These are phyloP conservation scores for Erythrolamprus reginae DNA, from an alignment of 2,113 vertebrate species.

Conservation along the genomic window DNA sequence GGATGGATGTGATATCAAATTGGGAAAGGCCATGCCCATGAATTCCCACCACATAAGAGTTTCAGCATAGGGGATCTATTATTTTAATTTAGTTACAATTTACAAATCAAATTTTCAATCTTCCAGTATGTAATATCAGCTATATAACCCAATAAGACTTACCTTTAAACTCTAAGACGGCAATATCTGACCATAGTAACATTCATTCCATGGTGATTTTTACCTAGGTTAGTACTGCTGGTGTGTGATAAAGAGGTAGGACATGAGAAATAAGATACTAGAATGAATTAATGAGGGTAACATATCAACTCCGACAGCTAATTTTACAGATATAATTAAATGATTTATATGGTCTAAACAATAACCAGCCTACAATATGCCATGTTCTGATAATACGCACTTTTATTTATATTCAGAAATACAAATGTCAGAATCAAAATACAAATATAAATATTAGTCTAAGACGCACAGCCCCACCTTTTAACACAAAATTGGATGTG, in stretches of 20 bases:
- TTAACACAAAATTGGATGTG: constrained; percentile 55
- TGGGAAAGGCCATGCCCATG: neutral
- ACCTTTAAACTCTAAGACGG: neutral
- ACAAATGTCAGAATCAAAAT: constrained; percentile 74
- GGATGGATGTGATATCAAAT: neutral
- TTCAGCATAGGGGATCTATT: neutral
- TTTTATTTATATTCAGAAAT: constrained; percentile 76
- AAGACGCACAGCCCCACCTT: constrained; percentile 57
- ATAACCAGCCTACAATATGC: neutral
- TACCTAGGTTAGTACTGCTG: neutral
- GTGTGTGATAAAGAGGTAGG: neutral
- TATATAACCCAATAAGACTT: neutral
- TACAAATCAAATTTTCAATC: neutral
- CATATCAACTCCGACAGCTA: neutral
- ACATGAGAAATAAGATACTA: neutral
- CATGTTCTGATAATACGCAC: constrained; percentile 68
- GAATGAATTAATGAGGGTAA: neutral
- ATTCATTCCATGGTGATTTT: neutral
- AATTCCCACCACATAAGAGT: neutral
- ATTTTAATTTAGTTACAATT: neutral
- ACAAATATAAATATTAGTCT: constrained; percentile 70
- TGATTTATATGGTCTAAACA: neutral
- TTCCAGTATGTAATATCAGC: neutral
- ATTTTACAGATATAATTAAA: neutral
- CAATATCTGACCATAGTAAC: neutral